Percentiles rank a stretch among this genome's conserved stretches.
phyloP scores from a whole-genome alignment of 2,888 invertebrate genomes.

The Quadriops clusia region DNA sequence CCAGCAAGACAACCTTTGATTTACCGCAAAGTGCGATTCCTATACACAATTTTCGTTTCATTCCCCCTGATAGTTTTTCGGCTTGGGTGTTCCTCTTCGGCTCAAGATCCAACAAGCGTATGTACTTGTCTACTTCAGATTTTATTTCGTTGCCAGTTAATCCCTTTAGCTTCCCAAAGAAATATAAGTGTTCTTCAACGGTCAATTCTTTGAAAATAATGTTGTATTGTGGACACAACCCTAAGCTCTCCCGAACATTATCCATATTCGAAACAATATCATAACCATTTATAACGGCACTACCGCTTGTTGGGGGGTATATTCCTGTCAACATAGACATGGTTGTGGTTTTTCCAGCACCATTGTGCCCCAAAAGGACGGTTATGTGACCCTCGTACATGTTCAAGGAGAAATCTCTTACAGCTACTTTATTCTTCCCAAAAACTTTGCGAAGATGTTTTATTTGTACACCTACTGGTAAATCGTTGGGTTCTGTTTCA shows the following conservation, averaged over 20 bases:
- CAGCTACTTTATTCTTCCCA: constrained; percentile 40
- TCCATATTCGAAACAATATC: constrained; percentile 48
- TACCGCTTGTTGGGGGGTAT: constrained; percentile 48
- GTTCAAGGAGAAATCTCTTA: constrained; percentile 53
- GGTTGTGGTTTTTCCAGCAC: constrained; percentile 82
- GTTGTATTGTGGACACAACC: constrained; percentile 70
- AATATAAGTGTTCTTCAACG: constrained; percentile 63
- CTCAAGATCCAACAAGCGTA: constrained; percentile 14
- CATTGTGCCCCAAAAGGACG: constrained; percentile 63
- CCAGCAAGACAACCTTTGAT: constrained; percentile 52
- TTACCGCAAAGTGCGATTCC: constrained; percentile 59
- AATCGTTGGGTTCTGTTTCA: constrained; percentile 35
- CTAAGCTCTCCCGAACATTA: constrained; percentile 51
- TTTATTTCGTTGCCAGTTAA: constrained; percentile 11
- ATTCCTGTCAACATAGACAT: constrained; percentile 78
- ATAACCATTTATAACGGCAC: constrained; percentile 53
- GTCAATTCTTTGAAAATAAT: constrained; percentile 65
- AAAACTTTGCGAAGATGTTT: constrained; percentile 47
- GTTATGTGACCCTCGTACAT: constrained; percentile 78
- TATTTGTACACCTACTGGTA: constrained; percentile 37
- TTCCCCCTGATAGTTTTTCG: constrained; percentile 53
- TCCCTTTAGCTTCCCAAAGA: constrained; percentile 59
- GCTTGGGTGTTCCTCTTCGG: constrained; percentile 44
- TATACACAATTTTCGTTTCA: constrained; percentile 58
- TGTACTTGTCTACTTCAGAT: constrained; percentile 13